These are phyloP conservation scores for Centruroides vittatus DNA, from an alignment of 1,140 invertebrate species.

Conservation along the genomic window DNA sequence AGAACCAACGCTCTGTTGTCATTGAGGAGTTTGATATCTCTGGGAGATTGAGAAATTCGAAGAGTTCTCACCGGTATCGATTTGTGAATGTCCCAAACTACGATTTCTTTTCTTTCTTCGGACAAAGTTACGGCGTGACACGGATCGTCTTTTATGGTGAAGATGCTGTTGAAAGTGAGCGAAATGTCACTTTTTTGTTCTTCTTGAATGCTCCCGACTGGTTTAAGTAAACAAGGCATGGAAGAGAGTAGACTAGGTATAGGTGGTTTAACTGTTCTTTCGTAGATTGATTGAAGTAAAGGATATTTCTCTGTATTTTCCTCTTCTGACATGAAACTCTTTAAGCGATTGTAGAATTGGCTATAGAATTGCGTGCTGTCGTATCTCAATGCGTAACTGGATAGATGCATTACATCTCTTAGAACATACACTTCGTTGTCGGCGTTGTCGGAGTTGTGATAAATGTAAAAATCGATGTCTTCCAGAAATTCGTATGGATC, in stretches of 20 bases:
- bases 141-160: no score
- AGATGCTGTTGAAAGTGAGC: no score
- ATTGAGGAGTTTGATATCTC: conserved; percentile 34
- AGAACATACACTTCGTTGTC: conserved; percentile 38
- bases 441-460: conserved; percentile 12
- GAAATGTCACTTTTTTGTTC: no score
- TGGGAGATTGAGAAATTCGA: conserved; percentile 30
- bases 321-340: conserved; percentile 8
- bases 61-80: conserved; percentile 48
- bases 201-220: no score
- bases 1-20: conserved; percentile 57
- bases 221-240: conserved; percentile 11
- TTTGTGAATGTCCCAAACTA: conserved; percentile 41
- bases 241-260: conserved; percentile 12
- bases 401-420: conserved; percentile 45
- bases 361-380: conserved; percentile 59
- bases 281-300: conserved; percentile 25
- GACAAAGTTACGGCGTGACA: no score
- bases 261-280: conserved; percentile 20
- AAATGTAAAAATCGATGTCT: conserved; percentile 34
- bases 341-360: conserved; percentile 41
- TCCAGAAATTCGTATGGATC: conserved; percentile 44
- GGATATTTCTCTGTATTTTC: conserved; percentile 21
- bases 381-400: conserved; percentile 49
- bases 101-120: no score